Conservation (phyloP, 2,888 invertebrate species). For the Pterobdella sp. region DNA sequence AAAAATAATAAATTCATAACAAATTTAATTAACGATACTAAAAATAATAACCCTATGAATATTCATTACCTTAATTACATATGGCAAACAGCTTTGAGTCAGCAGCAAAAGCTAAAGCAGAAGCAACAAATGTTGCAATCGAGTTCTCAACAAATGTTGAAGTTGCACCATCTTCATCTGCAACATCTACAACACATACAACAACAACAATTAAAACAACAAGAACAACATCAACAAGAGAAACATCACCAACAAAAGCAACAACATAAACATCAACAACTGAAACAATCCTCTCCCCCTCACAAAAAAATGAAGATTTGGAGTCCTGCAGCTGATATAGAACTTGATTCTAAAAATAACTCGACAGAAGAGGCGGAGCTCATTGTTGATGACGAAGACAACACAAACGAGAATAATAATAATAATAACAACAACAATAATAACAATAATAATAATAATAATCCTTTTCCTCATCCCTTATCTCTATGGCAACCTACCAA, state of each 20-base stretch:
- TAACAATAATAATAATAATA: not conserved
- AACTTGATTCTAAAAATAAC: not conserved
- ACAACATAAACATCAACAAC: not conserved
- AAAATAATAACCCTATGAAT: not conserved
- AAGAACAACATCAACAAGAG: not conserved
- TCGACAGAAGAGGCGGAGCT: too few relatives aligned
- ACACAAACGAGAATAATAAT: not conserved
- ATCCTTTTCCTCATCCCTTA: not conserved
- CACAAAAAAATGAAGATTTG: conserved; percentile 11
- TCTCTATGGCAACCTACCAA: not conserved
- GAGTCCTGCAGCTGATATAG: conserved; percentile 25
- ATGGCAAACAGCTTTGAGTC: not conserved
- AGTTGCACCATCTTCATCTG: not conserved
- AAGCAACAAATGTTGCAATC: not conserved
- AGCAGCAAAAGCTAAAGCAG: not conserved
- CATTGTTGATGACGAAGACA: not conserved
- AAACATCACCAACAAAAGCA: not conserved
- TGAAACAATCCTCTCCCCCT: not conserved
- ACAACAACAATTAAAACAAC: not conserved
- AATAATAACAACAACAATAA: not conserved
- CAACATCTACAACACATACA: not conserved
- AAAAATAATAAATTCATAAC: too few relatives aligned
- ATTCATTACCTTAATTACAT: not conserved
- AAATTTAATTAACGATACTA: not conserved
- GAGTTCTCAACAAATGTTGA: not conserved